Conservation (phyloP, 2,888 invertebrate genomes). For the Pegoplata infirma region DNA sequence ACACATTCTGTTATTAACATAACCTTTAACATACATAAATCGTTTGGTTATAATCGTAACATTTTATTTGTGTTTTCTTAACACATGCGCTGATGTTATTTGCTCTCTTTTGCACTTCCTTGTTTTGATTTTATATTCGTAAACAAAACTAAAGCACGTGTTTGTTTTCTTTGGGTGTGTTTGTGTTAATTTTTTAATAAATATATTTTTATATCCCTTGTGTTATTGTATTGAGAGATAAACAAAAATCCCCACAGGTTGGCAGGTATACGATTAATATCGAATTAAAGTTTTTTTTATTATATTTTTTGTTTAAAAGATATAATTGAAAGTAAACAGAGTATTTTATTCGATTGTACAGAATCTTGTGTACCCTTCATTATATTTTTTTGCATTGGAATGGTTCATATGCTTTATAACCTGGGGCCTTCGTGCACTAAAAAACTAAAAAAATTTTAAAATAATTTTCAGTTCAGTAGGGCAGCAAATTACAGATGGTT, state of each 20-base stretch:
- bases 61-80: no score
- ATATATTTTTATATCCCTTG: not conserved
- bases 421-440: no score
- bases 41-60: no score
- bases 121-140: slow-evolving; percentile 47
- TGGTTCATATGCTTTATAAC: no score
- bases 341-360: no score
- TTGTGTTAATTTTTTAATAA: not conserved
- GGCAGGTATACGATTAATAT: not conserved
- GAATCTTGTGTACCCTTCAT: no score
- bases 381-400: no score
- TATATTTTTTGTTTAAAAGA: not conserved
- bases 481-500: no score
- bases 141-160: slow-evolving; percentile 42
- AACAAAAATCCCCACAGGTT: not conserved
- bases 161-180: not conserved
- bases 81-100: slow-evolving; percentile 37
- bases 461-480: no score
- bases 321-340: no score
- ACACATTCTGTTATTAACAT: not conserved
- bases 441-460: no score
- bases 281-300: not conserved
- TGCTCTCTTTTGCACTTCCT: slow-evolving; percentile 24
- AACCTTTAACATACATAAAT: no score
- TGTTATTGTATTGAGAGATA: not conserved